Percentiles rank a stretch among this genome's conserved stretches.
Evolutionary conservation across 64 coral and sea anemone species (phyloP).

Genomic region (Porites australiensis): DNA sequence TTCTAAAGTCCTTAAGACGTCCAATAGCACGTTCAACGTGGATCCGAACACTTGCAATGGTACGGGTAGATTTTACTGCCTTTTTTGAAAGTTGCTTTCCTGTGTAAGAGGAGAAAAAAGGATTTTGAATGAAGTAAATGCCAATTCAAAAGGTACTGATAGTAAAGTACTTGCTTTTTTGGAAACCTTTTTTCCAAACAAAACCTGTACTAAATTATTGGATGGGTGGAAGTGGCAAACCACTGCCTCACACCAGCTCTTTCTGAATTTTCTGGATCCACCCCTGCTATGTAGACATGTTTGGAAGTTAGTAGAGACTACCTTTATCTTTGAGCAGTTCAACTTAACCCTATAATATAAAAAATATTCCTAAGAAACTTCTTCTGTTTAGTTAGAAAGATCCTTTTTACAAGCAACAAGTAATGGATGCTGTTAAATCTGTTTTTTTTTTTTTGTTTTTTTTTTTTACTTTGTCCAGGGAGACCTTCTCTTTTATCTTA

Average conservation of each 20-base stretch:
- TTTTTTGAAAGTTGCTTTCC: slow-evolving; percentile 19
- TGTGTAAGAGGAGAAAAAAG: background rate
- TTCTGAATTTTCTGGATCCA: too few species aligned
- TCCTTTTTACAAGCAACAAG: too few species aligned
- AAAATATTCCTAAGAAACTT: too few species aligned
- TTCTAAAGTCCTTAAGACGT: slow-evolving; percentile 70
- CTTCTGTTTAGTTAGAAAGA: background rate
- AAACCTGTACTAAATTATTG: background rate
- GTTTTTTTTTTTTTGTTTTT: slow-evolving; percentile 16
- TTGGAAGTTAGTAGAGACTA: too few species aligned
- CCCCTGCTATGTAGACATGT: too few species aligned
- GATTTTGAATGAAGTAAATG: background rate
- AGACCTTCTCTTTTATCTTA: too few species aligned
- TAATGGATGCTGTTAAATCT: too few species aligned
- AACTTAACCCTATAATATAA: too few species aligned
- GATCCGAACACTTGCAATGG: slow-evolving; percentile 60
- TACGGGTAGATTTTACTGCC: slow-evolving; percentile 55
- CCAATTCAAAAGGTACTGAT: background rate
- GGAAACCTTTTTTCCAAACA: background rate
- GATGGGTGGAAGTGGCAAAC: too few species aligned
- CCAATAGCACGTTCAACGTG: slow-evolving; percentile 21
- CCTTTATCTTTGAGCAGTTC: too few species aligned
- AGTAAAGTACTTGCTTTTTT: background rate
- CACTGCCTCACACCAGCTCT: too few species aligned
- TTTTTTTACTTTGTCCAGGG: too few species aligned